These are phyloP conservation scores for Tenthredo livida DNA, from an alignment of 2,888 invertebrate species.

Conservation along the genomic window DNA sequence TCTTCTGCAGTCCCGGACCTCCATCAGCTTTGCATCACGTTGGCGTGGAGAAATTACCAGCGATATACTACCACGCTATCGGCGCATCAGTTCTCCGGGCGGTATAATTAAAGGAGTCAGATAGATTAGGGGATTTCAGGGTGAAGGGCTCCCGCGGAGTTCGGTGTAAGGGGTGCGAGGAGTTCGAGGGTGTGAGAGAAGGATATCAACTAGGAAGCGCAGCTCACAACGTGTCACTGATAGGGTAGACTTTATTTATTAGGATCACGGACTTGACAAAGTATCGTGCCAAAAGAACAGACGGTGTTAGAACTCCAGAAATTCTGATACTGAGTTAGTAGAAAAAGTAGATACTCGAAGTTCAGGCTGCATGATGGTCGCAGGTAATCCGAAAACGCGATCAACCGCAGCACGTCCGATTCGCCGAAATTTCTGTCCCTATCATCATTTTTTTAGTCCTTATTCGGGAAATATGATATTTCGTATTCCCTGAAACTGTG, in stretches of 20 bases:
- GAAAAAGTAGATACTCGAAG: background rate
- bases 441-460: background rate
- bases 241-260: slow-evolving; percentile 62
- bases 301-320: slow-evolving; percentile 36
- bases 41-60: slow-evolving; percentile 62
- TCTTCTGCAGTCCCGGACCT: slow-evolving; percentile 1
- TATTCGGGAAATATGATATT: background rate
- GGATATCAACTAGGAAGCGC: slow-evolving; percentile 63
- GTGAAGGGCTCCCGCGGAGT: slow-evolving; percentile 21
- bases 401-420: background rate
- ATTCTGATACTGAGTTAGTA: background rate
- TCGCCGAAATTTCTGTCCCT: background rate
- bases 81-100: slow-evolving; percentile 63
- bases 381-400: background rate
- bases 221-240: slow-evolving; percentile 60
- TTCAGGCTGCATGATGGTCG: no score
- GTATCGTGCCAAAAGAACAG: slow-evolving; percentile 49
- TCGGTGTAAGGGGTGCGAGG: slow-evolving; percentile 55
- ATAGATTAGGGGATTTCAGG: slow-evolving; percentile 65
- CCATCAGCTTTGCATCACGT: slow-evolving; percentile 50
- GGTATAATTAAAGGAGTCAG: slow-evolving; percentile 67
- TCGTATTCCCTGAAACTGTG: background rate
- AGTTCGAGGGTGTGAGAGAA: slow-evolving; percentile 46
- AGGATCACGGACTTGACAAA: slow-evolving; percentile 54
- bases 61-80: slow-evolving; percentile 63